A percentile compares a stretch with the other conserved stretches of the same genome.
These are phyloP conservation scores for Bombyx mori DNA, from an alignment of 1,140 invertebrate genomes.

Conservation along the genomic window DNA sequence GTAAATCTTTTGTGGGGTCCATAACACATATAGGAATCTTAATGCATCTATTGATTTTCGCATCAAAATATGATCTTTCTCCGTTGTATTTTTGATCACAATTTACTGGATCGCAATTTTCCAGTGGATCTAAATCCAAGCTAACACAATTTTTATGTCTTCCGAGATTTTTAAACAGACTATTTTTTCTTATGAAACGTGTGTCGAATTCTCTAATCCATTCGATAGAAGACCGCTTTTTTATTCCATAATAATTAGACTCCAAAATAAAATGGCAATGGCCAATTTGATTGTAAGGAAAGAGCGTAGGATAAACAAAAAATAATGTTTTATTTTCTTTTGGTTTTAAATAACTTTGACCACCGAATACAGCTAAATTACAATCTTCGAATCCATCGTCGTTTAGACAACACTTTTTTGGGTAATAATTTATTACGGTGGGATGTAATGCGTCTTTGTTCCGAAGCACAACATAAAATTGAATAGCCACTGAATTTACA, in stretches of 20 bases:
- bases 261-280: slow-evolving; percentile 33
- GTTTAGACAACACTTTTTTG: slow-evolving; percentile 34
- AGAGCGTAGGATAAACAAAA: slow-evolving; percentile 30
- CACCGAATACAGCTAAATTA: slow-evolving; percentile 23
- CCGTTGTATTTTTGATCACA: slow-evolving; percentile 47
- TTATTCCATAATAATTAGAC: slow-evolving; percentile 22
- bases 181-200: slow-evolving; percentile 12
- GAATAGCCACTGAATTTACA: slow-evolving; percentile 35
- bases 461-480: slow-evolving; percentile 40
- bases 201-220: slow-evolving; percentile 38
- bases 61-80: slow-evolving; percentile 28
- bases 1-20: slow-evolving; percentile 27
- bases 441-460: slow-evolving; percentile 24
- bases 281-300: slow-evolving; percentile 39
- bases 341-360: slow-evolving; percentile 16
- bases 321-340: slow-evolving; percentile 31
- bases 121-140: slow-evolving; percentile 35
- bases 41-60: slow-evolving; percentile 25
- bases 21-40: slow-evolving; percentile 23
- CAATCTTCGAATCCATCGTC: slow-evolving; percentile 28
- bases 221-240: slow-evolving; percentile 14
- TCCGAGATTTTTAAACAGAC: slow-evolving; percentile 22
- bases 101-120: slow-evolving; percentile 33
- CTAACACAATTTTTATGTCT: slow-evolving; percentile 23
- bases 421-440: slow-evolving; percentile 24